A percentile compares a stretch with the other conserved stretches of the same genome.
Conservation (phyloP, 2,113 vertebrate genomes). For the Mobula hypostoma region DNA sequence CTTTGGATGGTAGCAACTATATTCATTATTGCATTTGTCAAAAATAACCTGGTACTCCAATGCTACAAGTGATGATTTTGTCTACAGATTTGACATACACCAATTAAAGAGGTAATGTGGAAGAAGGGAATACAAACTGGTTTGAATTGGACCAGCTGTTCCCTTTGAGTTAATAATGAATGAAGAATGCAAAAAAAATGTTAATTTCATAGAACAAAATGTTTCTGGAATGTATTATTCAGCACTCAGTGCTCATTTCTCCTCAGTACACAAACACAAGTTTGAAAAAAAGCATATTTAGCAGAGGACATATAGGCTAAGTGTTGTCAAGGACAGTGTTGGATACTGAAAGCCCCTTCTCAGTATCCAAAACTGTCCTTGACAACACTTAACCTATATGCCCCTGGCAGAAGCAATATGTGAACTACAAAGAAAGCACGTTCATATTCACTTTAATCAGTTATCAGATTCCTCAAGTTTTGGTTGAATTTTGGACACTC, state of each 20-base stretch:
- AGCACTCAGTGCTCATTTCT: background rate
- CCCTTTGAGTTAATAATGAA: conserved; percentile 24
- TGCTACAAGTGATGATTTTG: background rate
- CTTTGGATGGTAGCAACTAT: background rate
- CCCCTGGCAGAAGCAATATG: background rate
- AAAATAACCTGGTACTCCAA: conserved; percentile 1
- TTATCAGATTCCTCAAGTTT: background rate
- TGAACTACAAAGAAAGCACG: background rate
- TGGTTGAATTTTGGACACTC: background rate
- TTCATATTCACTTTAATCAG: background rate
- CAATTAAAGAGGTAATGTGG: background rate
- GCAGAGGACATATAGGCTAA: background rate
- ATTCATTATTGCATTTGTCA: background rate
- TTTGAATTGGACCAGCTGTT: background rate
- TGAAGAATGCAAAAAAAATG: background rate
- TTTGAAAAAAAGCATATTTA: background rate
- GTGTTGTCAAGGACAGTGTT: background rate
- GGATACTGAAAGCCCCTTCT: too few species aligned
- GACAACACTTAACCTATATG: too few species aligned
- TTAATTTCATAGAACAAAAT: conserved; percentile 2
- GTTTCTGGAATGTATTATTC: background rate
- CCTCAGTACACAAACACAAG: background rate
- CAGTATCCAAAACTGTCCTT: too few species aligned
- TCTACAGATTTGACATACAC: background rate
- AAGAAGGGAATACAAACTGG: background rate